phyloP scores from a whole-genome alignment of 2,888 invertebrate genomes.

The Drosophila kuntzei region DNA sequence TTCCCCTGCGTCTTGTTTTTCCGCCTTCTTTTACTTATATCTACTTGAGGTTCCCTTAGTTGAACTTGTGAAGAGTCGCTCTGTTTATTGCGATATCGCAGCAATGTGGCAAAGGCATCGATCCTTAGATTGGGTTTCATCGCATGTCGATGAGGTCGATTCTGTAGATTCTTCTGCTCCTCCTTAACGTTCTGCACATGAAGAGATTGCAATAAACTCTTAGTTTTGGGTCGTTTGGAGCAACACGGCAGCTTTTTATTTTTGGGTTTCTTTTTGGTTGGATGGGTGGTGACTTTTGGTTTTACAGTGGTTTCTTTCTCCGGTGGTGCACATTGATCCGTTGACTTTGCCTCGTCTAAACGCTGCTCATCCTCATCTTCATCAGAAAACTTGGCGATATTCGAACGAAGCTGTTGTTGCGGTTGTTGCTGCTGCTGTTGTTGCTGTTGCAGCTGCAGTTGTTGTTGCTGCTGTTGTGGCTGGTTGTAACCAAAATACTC shows the following conservation, averaged over 20 bases:
- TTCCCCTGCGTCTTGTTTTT: background rate
- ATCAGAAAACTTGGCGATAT: constrained; percentile 4
- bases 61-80: background rate
- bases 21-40: background rate
- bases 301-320: constrained; percentile 1
- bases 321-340: constrained; percentile 2
- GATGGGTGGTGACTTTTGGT: background rate
- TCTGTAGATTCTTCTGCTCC: background rate
- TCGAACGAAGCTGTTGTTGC: background rate
- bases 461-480: constrained; percentile 14
- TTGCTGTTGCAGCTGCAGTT: background rate
- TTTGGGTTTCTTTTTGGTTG: background rate
- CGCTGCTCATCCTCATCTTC: constrained; percentile 1
- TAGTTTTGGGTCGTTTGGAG: constrained; percentile 10
- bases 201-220: background rate
- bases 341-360: background rate
- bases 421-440: background rate
- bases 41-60: background rate
- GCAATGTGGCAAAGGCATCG: constrained; percentile 42
- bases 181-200: background rate
- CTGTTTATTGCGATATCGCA: constrained; percentile 36
- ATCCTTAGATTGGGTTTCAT: constrained; percentile 31
- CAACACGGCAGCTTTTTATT: constrained; percentile 48
- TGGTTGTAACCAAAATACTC: constrained; percentile 32
- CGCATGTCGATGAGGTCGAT: background rate